Conservation (phyloP, 2,888 invertebrate species). For the Ormia ochracea region DNA sequence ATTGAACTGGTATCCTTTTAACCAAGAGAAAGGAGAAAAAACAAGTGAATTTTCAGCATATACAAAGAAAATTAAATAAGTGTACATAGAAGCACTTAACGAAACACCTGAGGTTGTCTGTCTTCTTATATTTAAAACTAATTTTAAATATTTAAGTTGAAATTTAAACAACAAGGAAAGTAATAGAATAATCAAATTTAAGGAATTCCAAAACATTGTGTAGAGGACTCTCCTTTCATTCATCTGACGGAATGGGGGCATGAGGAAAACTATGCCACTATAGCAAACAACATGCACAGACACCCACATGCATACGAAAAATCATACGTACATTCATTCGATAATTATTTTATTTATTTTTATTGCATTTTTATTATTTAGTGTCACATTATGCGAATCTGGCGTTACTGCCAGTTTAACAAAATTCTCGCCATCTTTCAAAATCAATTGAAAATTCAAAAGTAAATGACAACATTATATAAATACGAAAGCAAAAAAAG, state of each 20-base stretch:
- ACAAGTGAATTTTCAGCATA: background rate
- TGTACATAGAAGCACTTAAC: slow-evolving; percentile 17
- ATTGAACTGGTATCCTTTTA: slow-evolving; percentile 47
- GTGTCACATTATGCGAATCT: background rate
- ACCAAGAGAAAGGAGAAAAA: background rate
- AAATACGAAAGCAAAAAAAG: background rate
- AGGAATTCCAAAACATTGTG: no score
- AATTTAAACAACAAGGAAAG: no score
- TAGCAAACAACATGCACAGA: no score
- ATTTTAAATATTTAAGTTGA: background rate
- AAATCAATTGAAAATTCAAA: slow-evolving; percentile 43
- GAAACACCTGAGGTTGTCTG: slow-evolving; percentile 44
- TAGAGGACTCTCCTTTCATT: no score
- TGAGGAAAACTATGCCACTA: no score
- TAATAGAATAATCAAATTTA: no score
- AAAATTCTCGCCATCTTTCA: background rate
- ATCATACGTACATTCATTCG: no score
- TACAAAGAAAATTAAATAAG: background rate
- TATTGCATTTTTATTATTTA: no score
- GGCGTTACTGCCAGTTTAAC: background rate
- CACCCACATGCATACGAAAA: no score
- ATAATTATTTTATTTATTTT: no score
- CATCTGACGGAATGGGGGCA: no score
- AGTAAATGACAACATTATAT: slow-evolving; percentile 11
- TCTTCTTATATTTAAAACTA: slow-evolving; percentile 18